These are phyloP conservation scores for Lasioglossum figueresi DNA, from an alignment of 2,888 invertebrate species.

Conservation along the genomic window DNA sequence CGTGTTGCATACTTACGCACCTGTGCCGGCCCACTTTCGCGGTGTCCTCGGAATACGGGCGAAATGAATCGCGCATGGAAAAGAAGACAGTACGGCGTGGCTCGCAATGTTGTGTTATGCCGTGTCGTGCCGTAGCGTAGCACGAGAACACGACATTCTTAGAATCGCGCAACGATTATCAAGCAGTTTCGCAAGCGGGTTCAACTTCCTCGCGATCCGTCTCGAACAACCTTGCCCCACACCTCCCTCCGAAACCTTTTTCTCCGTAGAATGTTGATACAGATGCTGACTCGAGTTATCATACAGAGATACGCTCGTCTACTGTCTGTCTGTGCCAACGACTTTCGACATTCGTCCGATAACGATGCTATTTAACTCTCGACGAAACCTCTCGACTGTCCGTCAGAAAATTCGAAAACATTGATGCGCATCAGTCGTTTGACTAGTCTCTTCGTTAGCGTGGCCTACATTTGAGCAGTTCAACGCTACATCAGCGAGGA, in stretches of 20 bases:
- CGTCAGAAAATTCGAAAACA: not conserved
- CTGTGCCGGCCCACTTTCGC: conserved; percentile 65
- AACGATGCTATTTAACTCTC: not conserved
- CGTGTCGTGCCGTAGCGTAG: not conserved
- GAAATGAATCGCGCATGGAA: conserved; percentile 55
- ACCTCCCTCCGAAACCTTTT: not conserved
- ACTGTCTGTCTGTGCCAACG: not conserved
- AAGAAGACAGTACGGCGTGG: conserved; percentile 18
- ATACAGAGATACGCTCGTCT: not conserved
- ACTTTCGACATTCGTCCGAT: not conserved
- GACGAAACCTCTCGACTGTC: no score
- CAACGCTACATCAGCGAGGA: not conserved
- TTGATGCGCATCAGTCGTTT: not conserved
- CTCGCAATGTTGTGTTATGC: not conserved
- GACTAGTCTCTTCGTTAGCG: not conserved
- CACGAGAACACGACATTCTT: conserved; percentile 20
- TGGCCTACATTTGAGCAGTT: not conserved
- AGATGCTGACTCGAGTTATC: conserved; percentile 7
- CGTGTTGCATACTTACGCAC: conserved; percentile 69
- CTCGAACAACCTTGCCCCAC: conserved; percentile 9
- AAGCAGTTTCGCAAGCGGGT: conserved; percentile 23
- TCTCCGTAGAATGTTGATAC: not conserved
- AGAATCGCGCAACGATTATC: conserved; percentile 10
- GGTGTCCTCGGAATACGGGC: conserved; percentile 55
- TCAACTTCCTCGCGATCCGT: conserved; percentile 9